Evolutionary conservation across 2,797 vertebrate genomes (phyloP).

Genomic region (Notoglanidium macrostoma): DNA sequence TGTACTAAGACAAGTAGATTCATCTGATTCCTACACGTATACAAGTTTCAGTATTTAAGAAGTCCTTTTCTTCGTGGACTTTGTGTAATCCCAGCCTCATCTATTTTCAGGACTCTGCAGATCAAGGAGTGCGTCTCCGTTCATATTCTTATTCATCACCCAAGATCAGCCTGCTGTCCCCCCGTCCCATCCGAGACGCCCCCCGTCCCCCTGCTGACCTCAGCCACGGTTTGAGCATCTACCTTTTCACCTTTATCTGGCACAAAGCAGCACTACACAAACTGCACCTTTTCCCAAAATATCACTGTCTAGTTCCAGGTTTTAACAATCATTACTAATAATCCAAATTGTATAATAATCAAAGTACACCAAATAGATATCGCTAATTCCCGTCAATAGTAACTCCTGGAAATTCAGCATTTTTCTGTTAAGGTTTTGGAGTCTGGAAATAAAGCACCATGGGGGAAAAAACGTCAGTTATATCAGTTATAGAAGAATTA

Average conservation of each 20-base stretch:
- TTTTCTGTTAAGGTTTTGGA: neutral
- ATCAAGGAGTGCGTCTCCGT: slow-evolving; percentile 82
- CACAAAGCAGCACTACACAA: neutral
- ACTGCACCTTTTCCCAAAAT: neutral
- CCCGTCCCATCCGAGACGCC: slow-evolving; percentile 71
- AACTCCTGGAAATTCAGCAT: neutral
- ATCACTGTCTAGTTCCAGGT: neutral
- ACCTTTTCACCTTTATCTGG: neutral
- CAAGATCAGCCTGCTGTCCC: slow-evolving; percentile 80
- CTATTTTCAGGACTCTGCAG: slow-evolving; percentile 71
- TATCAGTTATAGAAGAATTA: neutral
- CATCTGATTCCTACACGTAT: neutral
- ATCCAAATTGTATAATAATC: neutral
- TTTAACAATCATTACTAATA: neutral
- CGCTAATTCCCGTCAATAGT: neutral
- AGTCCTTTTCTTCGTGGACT: neutral
- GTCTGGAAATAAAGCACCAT: neutral
- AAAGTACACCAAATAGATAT: neutral
- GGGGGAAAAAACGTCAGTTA: neutral
- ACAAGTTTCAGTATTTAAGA: neutral
- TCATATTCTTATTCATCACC: slow-evolving; percentile 93
- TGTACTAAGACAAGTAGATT: neutral
- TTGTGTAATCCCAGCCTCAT: neutral
- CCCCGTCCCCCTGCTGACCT: slow-evolving; percentile 65
- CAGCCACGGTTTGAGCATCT: slow-evolving; percentile 69